phyloP scores from a whole-genome alignment of 2,113 vertebrate species.

The Martes martes region DNA sequence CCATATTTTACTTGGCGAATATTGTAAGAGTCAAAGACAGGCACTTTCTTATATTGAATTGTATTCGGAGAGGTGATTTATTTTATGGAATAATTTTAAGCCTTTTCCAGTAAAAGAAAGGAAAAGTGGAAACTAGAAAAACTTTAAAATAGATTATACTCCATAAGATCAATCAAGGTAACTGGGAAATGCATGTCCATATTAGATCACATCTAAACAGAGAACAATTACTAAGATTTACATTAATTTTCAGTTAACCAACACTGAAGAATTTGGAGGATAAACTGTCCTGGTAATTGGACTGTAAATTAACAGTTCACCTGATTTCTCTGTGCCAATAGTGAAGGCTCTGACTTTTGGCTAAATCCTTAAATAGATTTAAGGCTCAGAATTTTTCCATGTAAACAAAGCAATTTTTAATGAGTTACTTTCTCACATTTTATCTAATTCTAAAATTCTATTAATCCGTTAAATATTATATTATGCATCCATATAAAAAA shows the following conservation, averaged over 20 bases:
- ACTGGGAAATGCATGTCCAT: not conserved
- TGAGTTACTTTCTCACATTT: not conserved
- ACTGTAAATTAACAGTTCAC: not conserved
- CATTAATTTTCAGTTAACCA: not conserved
- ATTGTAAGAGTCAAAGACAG: not conserved
- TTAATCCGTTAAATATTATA: not conserved
- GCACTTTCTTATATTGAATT: not conserved
- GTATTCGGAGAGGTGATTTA: not conserved
- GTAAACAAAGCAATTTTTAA: not conserved
- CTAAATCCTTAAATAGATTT: not conserved
- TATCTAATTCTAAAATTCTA: not conserved
- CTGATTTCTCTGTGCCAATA: not conserved
- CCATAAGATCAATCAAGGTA: not conserved
- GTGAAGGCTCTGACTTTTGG: not conserved
- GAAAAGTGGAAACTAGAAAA: not conserved
- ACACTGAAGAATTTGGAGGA: not conserved
- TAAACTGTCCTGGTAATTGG: not conserved
- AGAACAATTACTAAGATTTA: not conserved
- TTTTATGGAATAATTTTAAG: not conserved
- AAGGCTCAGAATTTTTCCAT: not conserved
- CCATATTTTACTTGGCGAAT: not conserved
- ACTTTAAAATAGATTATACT: not conserved
- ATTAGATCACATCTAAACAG: not conserved
- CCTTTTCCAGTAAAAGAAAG: not conserved
- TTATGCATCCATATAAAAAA: not conserved